These are phyloP conservation scores for Pseudomyrmex gracilis DNA, from an alignment of 1,140 invertebrate species.

Conservation along the genomic window DNA sequence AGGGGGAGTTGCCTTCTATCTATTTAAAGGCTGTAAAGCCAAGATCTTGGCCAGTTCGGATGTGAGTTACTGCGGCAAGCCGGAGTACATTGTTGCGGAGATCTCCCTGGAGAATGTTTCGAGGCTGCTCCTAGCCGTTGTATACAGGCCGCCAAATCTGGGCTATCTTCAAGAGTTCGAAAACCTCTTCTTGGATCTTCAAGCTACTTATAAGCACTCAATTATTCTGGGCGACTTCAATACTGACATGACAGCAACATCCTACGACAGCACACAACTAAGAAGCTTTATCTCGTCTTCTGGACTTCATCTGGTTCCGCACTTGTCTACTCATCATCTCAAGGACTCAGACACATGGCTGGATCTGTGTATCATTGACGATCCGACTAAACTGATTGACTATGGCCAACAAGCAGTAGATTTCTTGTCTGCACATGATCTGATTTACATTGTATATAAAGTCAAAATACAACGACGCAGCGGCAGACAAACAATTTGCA, in stretches of 20 bases:
- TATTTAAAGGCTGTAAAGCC: neutral
- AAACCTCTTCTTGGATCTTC: neutral
- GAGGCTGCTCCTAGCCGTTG: neutral
- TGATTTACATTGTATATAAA: neutral
- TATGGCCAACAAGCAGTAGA: neutral
- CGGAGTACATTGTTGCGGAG: neutral
- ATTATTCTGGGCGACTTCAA: neutral
- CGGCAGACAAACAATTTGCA: neutral
- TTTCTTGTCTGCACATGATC: neutral
- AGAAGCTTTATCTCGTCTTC: neutral
- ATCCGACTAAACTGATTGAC: neutral
- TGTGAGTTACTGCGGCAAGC: neutral
- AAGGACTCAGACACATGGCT: neutral
- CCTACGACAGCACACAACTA: neutral
- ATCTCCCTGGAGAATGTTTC: neutral
- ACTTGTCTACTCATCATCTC: neutral
- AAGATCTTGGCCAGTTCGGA: neutral
- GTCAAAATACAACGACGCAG: neutral
- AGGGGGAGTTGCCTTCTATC: neutral
- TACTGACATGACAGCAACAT: neutral
- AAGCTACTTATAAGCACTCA: neutral
- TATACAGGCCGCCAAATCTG: neutral
- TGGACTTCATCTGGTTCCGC: neutral
- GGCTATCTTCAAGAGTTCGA: neutral
- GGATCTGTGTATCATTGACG: neutral